Conservation (phyloP, 2,113 vertebrate species). For the Pollimyrus isidori region DNA sequence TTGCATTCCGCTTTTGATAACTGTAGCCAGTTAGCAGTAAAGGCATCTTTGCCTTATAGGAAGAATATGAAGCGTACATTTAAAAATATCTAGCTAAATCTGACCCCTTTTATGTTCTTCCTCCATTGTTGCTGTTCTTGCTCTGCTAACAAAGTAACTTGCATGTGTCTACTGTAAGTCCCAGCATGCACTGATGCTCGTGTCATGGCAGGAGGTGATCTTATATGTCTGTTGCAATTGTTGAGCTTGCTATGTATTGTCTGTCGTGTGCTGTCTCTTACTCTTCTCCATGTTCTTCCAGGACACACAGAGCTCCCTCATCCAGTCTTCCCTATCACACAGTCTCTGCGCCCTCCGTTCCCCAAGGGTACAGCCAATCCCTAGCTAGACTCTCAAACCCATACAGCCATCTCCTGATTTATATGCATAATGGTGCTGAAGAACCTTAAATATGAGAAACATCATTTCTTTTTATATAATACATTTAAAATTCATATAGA, state of each 20-base stretch:
- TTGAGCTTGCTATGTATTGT: slow-evolving; percentile 25
- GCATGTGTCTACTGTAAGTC: not conserved
- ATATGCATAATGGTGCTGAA: not conserved
- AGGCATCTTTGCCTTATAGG: not conserved
- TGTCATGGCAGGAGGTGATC: not conserved
- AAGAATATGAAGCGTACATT: not conserved
- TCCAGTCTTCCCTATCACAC: slow-evolving; percentile 67
- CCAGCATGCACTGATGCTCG: not conserved
- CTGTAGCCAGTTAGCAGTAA: not conserved
- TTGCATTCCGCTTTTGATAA: not conserved
- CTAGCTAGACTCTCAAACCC: slow-evolving; percentile 21
- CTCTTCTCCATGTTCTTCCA: slow-evolving; percentile 65
- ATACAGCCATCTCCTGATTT: not conserved
- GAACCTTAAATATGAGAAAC: not conserved
- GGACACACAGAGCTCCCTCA: slow-evolving; percentile 65
- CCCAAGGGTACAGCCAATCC: slow-evolving; percentile 70
- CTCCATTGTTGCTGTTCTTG: not conserved
- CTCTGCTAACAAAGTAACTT: slow-evolving; percentile 7
- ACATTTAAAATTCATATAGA: not conserved
- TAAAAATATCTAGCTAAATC: not conserved
- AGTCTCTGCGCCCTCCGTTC: slow-evolving; percentile 61
- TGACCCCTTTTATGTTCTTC: not conserved
- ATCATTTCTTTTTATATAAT: not conserved
- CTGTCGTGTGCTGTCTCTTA: slow-evolving; percentile 41
- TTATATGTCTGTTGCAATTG: slow-evolving; percentile 6